A percentile compares a stretch with the other conserved stretches of the same genome.
Evolutionary conservation across 2,797 vertebrate genomes (phyloP).

Genomic region (Erethizon dorsatum): DNA sequence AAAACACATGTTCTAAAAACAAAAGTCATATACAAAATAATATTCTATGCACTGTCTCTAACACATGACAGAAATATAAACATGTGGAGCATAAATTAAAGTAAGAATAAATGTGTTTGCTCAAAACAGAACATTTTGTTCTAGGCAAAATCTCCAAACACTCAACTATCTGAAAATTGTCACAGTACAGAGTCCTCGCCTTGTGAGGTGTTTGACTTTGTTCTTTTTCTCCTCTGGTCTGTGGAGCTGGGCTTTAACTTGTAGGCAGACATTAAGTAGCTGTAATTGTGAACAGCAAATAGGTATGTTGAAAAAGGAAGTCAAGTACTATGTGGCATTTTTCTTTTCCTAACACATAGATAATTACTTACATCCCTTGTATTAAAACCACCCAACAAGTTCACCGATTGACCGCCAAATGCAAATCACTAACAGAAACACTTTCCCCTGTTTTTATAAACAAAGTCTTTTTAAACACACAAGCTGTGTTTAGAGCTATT

Average conservation of each 20-base stretch:
- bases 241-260: background rate
- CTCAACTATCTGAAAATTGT: background rate
- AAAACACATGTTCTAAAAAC: background rate
- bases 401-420: slow-evolving; percentile 6
- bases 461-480: background rate
- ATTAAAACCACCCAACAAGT: background rate
- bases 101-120: slow-evolving; percentile 16
- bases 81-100: background rate
- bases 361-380: slow-evolving; percentile 41
- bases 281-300: slow-evolving; percentile 22
- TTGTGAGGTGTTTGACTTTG: background rate
- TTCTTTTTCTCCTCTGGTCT: background rate
- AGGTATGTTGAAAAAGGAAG: background rate
- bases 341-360: background rate
- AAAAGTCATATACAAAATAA: background rate
- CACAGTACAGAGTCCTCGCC: background rate
- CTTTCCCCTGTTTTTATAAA: slow-evolving; percentile 34
- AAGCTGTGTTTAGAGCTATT: background rate
- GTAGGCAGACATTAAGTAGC: slow-evolving; percentile 34
- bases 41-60: background rate
- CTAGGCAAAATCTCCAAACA: background rate
- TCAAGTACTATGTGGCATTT: background rate
- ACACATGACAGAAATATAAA: background rate
- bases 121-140: background rate
- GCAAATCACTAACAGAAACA: slow-evolving; percentile 36